Conservation (phyloP, 2,797 vertebrate genomes). For the Macropodus opercularis region DNA sequence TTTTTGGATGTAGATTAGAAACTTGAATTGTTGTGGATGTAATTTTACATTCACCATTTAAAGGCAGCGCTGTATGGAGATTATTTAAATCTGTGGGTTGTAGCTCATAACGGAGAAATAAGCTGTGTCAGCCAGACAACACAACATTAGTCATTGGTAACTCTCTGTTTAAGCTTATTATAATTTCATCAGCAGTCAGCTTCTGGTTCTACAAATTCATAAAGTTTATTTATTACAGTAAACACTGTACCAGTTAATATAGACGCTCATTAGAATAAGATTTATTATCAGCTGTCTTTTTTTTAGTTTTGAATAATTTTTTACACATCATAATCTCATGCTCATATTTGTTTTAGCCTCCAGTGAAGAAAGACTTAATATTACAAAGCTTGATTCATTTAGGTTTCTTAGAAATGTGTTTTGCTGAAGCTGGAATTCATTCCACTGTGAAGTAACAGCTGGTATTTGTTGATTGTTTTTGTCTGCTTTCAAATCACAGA, state of each 20-base stretch:
- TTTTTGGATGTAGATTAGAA: neutral
- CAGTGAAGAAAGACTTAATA: neutral
- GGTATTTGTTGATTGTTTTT: conserved; percentile 5
- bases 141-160: neutral
- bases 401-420: neutral
- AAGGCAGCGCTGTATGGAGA: neutral
- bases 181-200: neutral
- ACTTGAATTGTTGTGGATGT: conserved; percentile 7
- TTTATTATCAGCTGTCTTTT: neutral
- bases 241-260: neutral
- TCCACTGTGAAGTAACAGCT: neutral
- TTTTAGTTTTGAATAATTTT: neutral
- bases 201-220: conserved; percentile 2
- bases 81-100: neutral
- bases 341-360: neutral
- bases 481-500: neutral
- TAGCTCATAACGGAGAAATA: neutral
- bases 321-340: neutral
- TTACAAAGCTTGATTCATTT: neutral
- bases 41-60: conserved; percentile 5
- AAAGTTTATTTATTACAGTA: conserved; percentile 19
- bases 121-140: neutral
- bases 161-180: neutral
- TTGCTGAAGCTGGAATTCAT: conserved; percentile 2
- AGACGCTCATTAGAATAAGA: neutral